Conservation (phyloP, 2,113 vertebrate genomes). For the Orientallactaga bullata region DNA sequence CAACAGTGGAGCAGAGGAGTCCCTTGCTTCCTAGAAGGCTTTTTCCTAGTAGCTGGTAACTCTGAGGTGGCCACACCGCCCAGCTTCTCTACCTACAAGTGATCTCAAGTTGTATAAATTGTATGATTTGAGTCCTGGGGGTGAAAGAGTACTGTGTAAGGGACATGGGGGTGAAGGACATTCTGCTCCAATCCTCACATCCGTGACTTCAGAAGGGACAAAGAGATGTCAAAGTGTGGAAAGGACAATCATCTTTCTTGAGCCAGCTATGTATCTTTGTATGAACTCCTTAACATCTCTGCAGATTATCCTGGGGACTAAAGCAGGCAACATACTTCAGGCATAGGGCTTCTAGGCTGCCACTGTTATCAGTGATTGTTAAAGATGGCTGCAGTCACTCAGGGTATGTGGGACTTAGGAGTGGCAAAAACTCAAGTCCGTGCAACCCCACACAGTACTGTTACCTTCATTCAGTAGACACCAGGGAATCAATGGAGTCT, state of each 20-base stretch:
- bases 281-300: background rate
- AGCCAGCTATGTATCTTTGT: background rate
- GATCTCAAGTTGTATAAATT: background rate
- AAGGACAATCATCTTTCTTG: background rate
- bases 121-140: background rate
- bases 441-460: background rate
- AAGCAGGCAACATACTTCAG: background rate
- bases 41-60: background rate
- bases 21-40: background rate
- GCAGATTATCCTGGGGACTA: background rate
- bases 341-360: background rate
- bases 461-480: background rate
- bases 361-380: background rate
- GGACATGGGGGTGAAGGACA: too few relatives aligned
- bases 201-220: background rate
- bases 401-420: background rate
- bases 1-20: too few relatives aligned
- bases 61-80: background rate
- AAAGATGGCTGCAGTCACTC: background rate
- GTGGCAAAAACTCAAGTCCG: rapidly evolving
- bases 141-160: too few relatives aligned
- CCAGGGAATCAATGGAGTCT: background rate
- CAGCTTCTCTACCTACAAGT: background rate
- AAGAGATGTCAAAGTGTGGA: background rate
- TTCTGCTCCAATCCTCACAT: background rate